These are phyloP conservation scores for Borostomias antarcticus DNA, from an alignment of 2,797 vertebrate genomes.

Conservation along the genomic window DNA sequence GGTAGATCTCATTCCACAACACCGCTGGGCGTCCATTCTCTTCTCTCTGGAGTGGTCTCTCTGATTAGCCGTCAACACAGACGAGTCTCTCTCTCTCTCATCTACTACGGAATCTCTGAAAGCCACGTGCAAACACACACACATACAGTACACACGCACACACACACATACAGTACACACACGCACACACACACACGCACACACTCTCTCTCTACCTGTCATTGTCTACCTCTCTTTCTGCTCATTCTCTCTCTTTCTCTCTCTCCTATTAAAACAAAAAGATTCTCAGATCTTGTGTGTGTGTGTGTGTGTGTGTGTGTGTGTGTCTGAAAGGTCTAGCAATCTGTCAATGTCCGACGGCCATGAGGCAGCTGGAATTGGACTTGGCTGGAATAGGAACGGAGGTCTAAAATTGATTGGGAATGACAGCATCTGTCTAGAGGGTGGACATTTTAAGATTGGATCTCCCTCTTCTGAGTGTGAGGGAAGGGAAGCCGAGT, in stretches of 20 bases:
- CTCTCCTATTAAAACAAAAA: slow-evolving; percentile 13
- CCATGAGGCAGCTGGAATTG: slow-evolving; percentile 69
- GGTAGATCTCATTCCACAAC: slow-evolving; percentile 6
- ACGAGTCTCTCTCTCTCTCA: neutral
- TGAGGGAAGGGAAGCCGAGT: slow-evolving; percentile 31
- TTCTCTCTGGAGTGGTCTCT: slow-evolving; percentile 2
- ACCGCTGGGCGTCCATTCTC: neutral
- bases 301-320: slow-evolving; percentile 9
- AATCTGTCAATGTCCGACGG: slow-evolving; percentile 59
- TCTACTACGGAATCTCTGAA: neutral
- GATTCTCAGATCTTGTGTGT: slow-evolving; percentile 5
- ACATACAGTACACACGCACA: neutral
- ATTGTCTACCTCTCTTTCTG: neutral
- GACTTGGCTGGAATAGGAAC: slow-evolving; percentile 51
- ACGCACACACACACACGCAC: neutral
- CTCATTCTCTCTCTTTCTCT: neutral
- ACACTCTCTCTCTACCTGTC: neutral
- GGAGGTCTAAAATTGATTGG: slow-evolving; percentile 62
- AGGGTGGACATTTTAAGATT: slow-evolving; percentile 57
- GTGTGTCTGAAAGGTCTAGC: slow-evolving; percentile 42
- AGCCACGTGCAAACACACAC: too few species aligned
- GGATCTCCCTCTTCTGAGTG: slow-evolving; percentile 46
- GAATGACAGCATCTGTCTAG: slow-evolving; percentile 62
- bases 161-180: too few species aligned
- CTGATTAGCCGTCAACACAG: slow-evolving; percentile 13